phyloP scores from a whole-genome alignment of 1,140 invertebrate species.

The Lysiphlebus fabarum region DNA sequence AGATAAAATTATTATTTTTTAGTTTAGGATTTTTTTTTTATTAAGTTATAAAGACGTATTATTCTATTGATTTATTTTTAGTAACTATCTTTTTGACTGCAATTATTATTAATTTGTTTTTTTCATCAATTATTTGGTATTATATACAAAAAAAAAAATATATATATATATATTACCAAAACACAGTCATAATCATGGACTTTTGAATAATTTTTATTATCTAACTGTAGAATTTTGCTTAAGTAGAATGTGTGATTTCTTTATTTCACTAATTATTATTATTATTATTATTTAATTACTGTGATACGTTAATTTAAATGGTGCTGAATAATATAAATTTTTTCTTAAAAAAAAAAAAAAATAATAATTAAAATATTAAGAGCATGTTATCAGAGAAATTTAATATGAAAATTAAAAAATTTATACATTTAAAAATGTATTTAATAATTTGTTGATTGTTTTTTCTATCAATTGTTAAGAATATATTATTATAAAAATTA shows the following conservation, averaged over 20 bases:
- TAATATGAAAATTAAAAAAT: neutral
- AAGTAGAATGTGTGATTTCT: constrained; percentile 7
- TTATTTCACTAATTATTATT: constrained; percentile 13
- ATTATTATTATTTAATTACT: constrained; percentile 24
- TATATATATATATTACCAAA: neutral
- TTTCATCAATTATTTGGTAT: too few species aligned
- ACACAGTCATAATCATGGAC: too few species aligned
- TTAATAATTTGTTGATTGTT: neutral
- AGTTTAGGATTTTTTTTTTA: constrained; percentile 11
- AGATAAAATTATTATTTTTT: constrained; percentile 13
- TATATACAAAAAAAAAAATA: too few species aligned
- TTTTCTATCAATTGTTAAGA: neutral
- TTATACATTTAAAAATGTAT: too few species aligned
- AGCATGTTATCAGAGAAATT: constrained; percentile 13
- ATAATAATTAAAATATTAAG: neutral
- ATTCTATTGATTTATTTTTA: neutral
- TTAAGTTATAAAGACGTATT: too few species aligned
- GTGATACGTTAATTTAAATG: constrained; percentile 22
- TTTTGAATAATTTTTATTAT: constrained; percentile 4
- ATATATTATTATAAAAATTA: neutral
- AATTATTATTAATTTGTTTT: neutral
- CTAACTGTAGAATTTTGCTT: constrained; percentile 11
- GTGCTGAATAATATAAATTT: constrained; percentile 24
- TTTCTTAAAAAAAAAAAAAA: neutral
- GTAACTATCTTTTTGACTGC: neutral